Evolutionary conservation across 2,888 invertebrate genomes (phyloP), one percentile per base, ranked within the genome.

Genomic region (Heliconius ethilla): DNA sequence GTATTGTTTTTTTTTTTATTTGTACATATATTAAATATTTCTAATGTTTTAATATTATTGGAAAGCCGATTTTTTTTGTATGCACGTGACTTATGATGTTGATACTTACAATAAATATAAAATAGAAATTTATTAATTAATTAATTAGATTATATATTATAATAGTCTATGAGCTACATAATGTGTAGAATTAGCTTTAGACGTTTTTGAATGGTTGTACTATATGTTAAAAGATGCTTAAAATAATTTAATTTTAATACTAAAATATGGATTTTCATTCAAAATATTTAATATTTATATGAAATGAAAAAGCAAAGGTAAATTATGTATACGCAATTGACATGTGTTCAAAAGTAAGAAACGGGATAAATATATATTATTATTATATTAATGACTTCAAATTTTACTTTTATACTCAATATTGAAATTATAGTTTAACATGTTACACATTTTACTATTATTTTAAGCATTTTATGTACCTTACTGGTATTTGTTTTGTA

Each of bases 81-180:
- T 29, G 29, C 70, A 51, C 9, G 70, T 70, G 63, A 76, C 70
- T 70, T 70, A 62, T 7, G 27, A 70, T 76, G 76, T 76, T 70
- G 75, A 70, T 76, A 70, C 51, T 63, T 76, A 76, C 15, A 70
- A 33, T 51, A 70, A n/a, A 63, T 63, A 15, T 65, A 6, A 29
- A 51, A 65, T 51, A 29, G 5, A 55, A 33, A 33, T 72, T 55
- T 59, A 33, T 27, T 70, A 75, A 45, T 75, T 51, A 45, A n/a
- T 75, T 66, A 5, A 63, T 63, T 63, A 75, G 22, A 63, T 63
- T 63, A 27, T 55, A 10, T 70, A 27, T 70, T 25, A 70, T 70
- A 27, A 45, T 70, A 70, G 22, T 55, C 27, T 63, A 27, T 33
- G 51, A 29, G 55, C 13, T 70, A 29, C 29, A 51, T 29, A 33